Evolutionary conservation across 2,113 vertebrate species (phyloP), one percentile per base, ranked within the genome.

Genomic region (Prietella phreatophila): DNA sequence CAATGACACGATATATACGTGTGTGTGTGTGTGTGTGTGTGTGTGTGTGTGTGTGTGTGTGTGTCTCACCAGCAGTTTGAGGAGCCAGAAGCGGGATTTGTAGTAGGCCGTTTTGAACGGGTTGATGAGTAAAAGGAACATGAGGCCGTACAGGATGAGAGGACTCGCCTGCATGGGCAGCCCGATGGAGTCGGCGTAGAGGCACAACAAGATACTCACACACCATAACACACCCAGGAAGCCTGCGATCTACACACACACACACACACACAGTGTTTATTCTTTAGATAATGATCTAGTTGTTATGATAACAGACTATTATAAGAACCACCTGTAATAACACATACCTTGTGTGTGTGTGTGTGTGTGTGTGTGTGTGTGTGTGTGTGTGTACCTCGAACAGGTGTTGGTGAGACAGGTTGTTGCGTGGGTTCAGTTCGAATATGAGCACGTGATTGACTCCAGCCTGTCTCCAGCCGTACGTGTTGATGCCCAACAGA

Each of bases 381-480:
- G 42, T 11, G 55, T 58, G 67, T 85, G 58, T 25, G 33, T n/a
- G 60, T 83, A 99, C 98, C 97, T 99, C 98, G 93, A 99, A 99
- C 89, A 99, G 97, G 95, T 99, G 98, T 83, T 99, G 98, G 93
- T 99, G 98, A 89, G 98, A 99, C 89, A 99, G 95, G 94, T 99
- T 99, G 94, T 96, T 99, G 90, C 98, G 96, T 65, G 98, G 98
- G 91, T 99, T 99, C 87, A 99, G 97, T 84, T 99, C 98, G 80
- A 99, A 99, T 92, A 99, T 99, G 91, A 99, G 97, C 39, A 99
- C 98, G 0, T 99, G 98, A 93, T 99, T 99, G 83, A 99, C 98
- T 91, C 98, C 98, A 73, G 98, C 98, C 92, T 99, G 98, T 90
- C 98, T 96, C 98, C 98, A 99, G 90, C 98, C 98, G 4, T 99